phyloP scores from a whole-genome alignment of 2,113 vertebrate genomes.

The Brachionichthys hirsutus region DNA sequence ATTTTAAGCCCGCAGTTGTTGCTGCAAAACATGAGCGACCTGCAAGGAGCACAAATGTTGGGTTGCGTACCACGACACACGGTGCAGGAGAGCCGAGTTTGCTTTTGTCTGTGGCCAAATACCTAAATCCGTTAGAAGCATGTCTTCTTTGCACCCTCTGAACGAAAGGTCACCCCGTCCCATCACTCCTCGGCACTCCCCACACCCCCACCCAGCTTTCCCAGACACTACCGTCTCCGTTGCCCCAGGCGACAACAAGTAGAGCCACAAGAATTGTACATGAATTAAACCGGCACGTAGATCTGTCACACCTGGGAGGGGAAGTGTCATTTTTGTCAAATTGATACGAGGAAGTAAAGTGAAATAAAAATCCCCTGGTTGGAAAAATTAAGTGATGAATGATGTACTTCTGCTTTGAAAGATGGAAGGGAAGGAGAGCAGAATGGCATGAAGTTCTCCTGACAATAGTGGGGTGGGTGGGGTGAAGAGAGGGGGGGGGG shows the following conservation, averaged over 20 bases:
- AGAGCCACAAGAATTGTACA: constrained; percentile 49
- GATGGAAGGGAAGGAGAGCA: background rate
- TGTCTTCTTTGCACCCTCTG: background rate
- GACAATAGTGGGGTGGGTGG: background rate
- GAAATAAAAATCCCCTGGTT: background rate
- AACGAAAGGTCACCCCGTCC: constrained; percentile 27
- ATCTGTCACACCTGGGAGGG: background rate
- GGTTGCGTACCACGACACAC: background rate
- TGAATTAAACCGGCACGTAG: constrained; percentile 3
- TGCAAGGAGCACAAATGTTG: background rate
- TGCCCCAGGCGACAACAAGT: constrained; percentile 60
- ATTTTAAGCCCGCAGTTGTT: constrained; percentile 32
- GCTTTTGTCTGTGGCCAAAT: background rate
- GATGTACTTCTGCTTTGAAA: constrained; percentile 44
- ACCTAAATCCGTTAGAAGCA: too few relatives aligned
- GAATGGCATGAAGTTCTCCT: background rate
- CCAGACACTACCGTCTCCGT: constrained; percentile 35
- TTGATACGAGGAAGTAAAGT: constrained; percentile 18
- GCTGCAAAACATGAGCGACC: constrained; percentile 7
- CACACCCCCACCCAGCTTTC: constrained; percentile 18
- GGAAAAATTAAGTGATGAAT: background rate
- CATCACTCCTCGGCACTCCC: constrained; percentile 13
- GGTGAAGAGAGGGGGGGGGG: background rate
- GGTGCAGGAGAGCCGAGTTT: background rate
- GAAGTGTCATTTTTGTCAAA: background rate